Percentiles rank a stretch among this genome's conserved stretches.
Conservation (phyloP, 2,797 vertebrate genomes). For the Hoplostethus mediterraneus region DNA sequence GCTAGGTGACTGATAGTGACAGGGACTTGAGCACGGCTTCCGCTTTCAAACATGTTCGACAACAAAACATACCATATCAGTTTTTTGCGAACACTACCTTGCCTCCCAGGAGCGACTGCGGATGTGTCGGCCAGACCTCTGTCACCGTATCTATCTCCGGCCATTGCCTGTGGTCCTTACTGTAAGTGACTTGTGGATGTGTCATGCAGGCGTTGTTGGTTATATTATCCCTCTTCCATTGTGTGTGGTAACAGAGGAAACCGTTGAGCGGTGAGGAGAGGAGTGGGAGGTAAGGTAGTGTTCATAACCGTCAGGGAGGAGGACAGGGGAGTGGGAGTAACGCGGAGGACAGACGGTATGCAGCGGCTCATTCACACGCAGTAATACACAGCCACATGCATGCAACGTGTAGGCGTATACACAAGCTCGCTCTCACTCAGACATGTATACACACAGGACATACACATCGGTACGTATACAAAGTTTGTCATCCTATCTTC, state of each 20-base stretch:
- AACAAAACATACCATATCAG: conserved; percentile 34
- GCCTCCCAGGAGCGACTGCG: conserved; percentile 22
- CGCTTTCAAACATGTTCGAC: conserved; percentile 21
- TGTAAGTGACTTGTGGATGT: conserved; percentile 60
- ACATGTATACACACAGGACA: background rate
- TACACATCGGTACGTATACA: conserved; percentile 36
- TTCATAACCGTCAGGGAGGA: conserved; percentile 42
- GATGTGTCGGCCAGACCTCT: conserved; percentile 40
- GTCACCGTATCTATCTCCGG: conserved; percentile 36
- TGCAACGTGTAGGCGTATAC: conserved; percentile 55
- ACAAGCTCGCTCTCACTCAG: background rate
- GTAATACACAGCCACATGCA: conserved; percentile 24
- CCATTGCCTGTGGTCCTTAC: conserved; percentile 54
- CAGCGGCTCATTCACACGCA: conserved; percentile 51
- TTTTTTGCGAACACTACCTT: conserved; percentile 52
- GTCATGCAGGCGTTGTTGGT: conserved; percentile 74
- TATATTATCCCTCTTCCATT: conserved; percentile 72
- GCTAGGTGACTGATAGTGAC: background rate
- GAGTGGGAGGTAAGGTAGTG: conserved; percentile 56
- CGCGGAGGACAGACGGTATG: conserved; percentile 31
- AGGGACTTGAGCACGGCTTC: background rate
- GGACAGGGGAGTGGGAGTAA: conserved; percentile 34
- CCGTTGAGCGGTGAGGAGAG: conserved; percentile 54
- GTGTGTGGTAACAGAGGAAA: conserved; percentile 67
- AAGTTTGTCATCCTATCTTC: background rate